Evolutionary conservation across 2,797 vertebrate genomes (phyloP).

Genomic region (Acanthornis magna): DNA sequence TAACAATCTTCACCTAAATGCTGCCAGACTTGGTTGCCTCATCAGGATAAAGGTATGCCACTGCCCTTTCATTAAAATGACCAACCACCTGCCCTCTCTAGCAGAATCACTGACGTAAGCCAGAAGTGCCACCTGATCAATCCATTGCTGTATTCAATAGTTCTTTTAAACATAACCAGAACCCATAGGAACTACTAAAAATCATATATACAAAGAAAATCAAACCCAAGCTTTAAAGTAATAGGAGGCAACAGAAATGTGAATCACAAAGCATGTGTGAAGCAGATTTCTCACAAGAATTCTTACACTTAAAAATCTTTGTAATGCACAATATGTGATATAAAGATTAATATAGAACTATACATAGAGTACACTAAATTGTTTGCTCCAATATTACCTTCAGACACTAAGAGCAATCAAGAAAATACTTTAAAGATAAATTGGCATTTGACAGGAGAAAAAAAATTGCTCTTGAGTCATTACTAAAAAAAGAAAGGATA

Average conservation of each 20-base stretch:
- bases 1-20: neutral
- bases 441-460: neutral
- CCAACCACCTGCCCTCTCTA: neutral
- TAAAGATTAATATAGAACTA: neutral
- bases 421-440: constrained; percentile 20
- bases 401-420: neutral
- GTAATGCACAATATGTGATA: neutral
- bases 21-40: neutral
- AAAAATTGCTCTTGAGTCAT: neutral
- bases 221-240: neutral
- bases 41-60: neutral
- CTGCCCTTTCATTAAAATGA: neutral
- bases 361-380: neutral
- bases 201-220: neutral
- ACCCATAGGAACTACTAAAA: neutral
- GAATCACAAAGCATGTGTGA: neutral
- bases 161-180: neutral
- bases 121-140: neutral
- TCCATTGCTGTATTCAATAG: neutral
- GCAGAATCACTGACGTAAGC: neutral
- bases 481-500: neutral
- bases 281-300: neutral
- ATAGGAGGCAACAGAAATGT: neutral
- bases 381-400: constrained; percentile 4
- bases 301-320: neutral